Conservation (phyloP, 2,113 vertebrate genomes). For the Notiomystis cincta region DNA sequence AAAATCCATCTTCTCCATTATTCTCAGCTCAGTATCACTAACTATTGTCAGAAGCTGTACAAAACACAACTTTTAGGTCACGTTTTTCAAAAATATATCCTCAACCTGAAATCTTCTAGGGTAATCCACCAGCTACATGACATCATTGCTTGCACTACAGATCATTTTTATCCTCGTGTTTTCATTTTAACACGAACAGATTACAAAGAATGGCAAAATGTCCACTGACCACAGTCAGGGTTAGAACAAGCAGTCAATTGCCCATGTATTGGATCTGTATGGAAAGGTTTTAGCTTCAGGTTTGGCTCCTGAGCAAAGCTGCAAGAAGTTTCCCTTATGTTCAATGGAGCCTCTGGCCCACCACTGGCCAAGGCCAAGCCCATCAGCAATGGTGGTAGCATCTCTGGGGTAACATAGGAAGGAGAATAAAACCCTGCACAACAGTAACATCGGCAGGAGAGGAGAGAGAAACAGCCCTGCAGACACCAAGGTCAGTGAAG, state of each 20-base stretch:
- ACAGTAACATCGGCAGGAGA: not conserved
- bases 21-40: not conserved
- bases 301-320: not conserved
- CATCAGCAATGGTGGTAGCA: not conserved
- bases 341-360: rapidly evolving
- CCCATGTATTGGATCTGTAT: not conserved
- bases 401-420: not conserved
- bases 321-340: not conserved
- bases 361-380: not conserved
- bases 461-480: not conserved
- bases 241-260: not conserved
- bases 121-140: not conserved
- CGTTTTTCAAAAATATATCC: not conserved
- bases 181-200: not conserved
- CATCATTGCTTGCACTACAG: not conserved
- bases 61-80: not conserved
- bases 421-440: not conserved
- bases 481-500: not conserved
- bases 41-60: not conserved
- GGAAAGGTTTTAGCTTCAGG: not conserved
- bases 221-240: not conserved
- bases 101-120: not conserved
- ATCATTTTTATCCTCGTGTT: not conserved
- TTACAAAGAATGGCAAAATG: not conserved
- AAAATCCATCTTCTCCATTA: not conserved